phyloP scores from a whole-genome alignment of 2,888 invertebrate genomes.

The Lithosia quadra region DNA sequence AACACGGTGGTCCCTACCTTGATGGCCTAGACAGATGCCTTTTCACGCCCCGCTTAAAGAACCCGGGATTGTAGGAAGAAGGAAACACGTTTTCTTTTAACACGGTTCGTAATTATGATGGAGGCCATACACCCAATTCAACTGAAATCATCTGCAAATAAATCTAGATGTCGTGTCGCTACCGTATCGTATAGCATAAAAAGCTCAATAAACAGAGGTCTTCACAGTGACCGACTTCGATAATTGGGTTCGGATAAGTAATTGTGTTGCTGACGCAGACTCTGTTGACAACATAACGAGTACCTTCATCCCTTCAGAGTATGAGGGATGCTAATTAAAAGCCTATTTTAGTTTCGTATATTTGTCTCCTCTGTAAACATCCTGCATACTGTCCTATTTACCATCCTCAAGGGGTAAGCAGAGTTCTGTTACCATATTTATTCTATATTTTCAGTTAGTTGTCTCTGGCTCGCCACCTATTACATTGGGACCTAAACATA shows the following conservation, averaged over 20 bases:
- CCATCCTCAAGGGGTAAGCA: neutral
- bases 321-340: conserved; percentile 18
- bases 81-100: too few relatives aligned
- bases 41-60: too few relatives aligned
- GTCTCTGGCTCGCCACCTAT: too few relatives aligned
- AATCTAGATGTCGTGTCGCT: conserved; percentile 9
- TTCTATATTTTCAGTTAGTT: too few relatives aligned
- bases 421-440: neutral
- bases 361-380: neutral
- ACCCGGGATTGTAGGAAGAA: too few relatives aligned
- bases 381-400: too few relatives aligned
- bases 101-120: too few relatives aligned
- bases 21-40: too few relatives aligned
- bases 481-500: too few relatives aligned
- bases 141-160: neutral
- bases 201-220: conserved; percentile 5
- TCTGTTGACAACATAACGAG: conserved; percentile 17
- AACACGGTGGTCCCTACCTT: too few relatives aligned
- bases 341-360: conserved; percentile 3
- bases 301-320: conserved; percentile 15
- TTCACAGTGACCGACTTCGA: conserved; percentile 30
- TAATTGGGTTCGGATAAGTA: conserved; percentile 48
- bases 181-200: conserved; percentile 11
- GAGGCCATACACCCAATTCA: too few relatives aligned
- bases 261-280: conserved; percentile 26